Evolutionary conservation across 2,797 vertebrate species (phyloP).

Genomic region (Gymnodraco acuticeps): DNA sequence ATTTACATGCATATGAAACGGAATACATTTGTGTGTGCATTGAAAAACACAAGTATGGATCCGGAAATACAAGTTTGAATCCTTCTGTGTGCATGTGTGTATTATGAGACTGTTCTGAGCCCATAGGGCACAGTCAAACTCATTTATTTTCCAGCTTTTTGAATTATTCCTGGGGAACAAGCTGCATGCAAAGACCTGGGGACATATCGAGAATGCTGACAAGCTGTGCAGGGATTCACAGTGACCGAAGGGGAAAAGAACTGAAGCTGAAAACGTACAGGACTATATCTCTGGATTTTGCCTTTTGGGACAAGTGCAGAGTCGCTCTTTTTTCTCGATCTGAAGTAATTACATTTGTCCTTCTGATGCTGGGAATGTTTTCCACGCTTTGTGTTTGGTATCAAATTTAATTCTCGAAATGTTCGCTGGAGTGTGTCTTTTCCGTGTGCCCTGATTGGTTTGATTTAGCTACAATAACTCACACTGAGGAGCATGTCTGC

Average conservation of each 20-base stretch:
- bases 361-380: conserved; percentile 34
- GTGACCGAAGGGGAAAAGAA: conserved; percentile 4
- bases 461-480: conserved; percentile 70
- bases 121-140: conserved; percentile 43
- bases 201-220: conserved; percentile 69
- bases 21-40: too few relatives aligned
- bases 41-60: too few relatives aligned
- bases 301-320: conserved; percentile 33
- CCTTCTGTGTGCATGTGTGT: too few relatives aligned
- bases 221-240: conserved; percentile 52
- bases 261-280: conserved; percentile 43
- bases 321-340: conserved; percentile 33
- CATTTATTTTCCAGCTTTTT: conserved; percentile 67
- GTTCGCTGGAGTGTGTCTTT: conserved; percentile 37
- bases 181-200: conserved; percentile 59
- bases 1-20: too few relatives aligned
- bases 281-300: conserved; percentile 25
- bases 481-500: conserved; percentile 26
- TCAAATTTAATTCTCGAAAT: conserved; percentile 50
- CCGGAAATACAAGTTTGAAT: too few relatives aligned
- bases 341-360: conserved; percentile 55
- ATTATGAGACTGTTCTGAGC: too few relatives aligned
- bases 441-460: conserved; percentile 37
- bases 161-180: conserved; percentile 57
- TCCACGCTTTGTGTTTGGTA: conserved; percentile 14